Evolutionary conservation across 1,140 invertebrate genomes (phyloP).

Genomic region (Sarcophaga bullata): DNA sequence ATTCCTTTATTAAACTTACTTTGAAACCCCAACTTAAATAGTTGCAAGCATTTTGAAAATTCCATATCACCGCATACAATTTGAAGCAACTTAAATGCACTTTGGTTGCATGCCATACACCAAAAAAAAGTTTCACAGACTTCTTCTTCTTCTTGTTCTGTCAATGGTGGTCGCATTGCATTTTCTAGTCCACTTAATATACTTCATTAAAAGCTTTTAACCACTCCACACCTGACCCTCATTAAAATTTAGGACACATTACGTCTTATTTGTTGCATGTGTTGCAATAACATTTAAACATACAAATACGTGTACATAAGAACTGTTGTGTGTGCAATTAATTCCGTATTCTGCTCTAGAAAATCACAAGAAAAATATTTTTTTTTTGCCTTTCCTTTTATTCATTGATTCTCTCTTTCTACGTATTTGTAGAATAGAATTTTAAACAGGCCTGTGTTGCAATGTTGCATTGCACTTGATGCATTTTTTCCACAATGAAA

Average conservation of each 20-base stretch:
- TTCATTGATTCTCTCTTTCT: background rate
- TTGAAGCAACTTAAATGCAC: background rate
- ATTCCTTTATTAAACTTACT: no score
- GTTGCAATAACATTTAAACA: no score
- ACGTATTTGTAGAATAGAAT: background rate
- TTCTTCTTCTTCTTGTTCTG: no score
- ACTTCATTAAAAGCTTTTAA: background rate
- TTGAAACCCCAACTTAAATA: background rate
- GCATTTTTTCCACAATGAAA: slow-evolving; percentile 4
- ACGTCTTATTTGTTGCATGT: background rate
- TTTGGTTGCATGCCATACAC: background rate
- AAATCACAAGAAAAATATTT: no score
- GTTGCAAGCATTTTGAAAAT: background rate
- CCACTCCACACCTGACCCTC: background rate
- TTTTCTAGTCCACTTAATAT: background rate
- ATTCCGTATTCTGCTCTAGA: no score
- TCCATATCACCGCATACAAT: background rate
- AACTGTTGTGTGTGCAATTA: no score
- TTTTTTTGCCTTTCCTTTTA: no score
- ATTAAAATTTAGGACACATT: slow-evolving; percentile 4
- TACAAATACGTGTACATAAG: no score
- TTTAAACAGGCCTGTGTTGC: background rate
- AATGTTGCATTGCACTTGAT: slow-evolving; percentile 2
- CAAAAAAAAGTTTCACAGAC: background rate
- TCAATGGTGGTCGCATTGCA: no score